These are phyloP conservation scores for Drosophila azteca DNA, from an alignment of 1,140 invertebrate genomes.

Conservation along the genomic window DNA sequence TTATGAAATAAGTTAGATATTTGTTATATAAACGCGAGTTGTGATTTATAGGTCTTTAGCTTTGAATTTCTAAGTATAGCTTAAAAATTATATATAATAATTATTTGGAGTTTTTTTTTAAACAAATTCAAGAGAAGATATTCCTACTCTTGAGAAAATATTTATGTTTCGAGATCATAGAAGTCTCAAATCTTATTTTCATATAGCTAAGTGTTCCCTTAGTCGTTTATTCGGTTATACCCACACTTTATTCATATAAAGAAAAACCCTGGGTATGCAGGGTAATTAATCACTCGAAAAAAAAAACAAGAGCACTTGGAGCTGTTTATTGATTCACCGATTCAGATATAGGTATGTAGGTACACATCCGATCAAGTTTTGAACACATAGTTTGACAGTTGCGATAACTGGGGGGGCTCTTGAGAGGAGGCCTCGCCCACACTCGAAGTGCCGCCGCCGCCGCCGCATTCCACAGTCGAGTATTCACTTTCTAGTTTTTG, in stretches of 20 bases:
- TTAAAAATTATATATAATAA: too few relatives aligned
- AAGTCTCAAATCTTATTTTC: neutral
- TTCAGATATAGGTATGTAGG: constrained; percentile 12
- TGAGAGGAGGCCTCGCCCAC: neutral
- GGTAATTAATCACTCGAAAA: neutral
- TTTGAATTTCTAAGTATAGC: neutral
- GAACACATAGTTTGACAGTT: constrained; percentile 13
- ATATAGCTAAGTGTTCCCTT: neutral
- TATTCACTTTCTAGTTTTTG: neutral
- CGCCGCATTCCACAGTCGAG: constrained; percentile 17
- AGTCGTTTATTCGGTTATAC: too few relatives aligned
- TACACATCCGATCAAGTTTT: constrained; percentile 3
- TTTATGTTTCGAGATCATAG: neutral
- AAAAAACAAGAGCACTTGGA: neutral
- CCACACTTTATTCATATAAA: neutral
- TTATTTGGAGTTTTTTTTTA: too few relatives aligned
- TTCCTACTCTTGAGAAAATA: too few relatives aligned
- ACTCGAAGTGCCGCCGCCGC: constrained; percentile 49
- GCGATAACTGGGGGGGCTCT: constrained; percentile 12
- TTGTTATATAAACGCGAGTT: too few relatives aligned
- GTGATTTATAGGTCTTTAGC: too few relatives aligned
- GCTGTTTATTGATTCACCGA: too few relatives aligned
- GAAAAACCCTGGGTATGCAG: neutral
- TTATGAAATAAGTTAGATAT: too few relatives aligned
- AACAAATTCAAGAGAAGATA: too few relatives aligned